Base-by-base conservation (phyloP, 2,113 vertebrate species). In the Toxotes chatareus region DNA sequence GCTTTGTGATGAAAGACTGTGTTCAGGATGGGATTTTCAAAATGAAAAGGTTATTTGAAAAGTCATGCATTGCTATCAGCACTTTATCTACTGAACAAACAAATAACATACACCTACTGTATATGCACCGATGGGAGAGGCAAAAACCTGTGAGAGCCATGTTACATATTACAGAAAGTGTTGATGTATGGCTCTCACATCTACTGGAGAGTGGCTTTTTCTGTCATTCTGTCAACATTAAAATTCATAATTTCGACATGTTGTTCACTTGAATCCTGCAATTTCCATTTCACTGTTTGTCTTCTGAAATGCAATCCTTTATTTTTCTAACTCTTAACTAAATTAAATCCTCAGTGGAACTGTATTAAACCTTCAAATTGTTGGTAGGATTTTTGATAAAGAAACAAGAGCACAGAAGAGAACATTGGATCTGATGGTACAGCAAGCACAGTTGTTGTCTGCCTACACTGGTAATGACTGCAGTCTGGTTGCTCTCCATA, bases 1-100 rank as follows among this genome's bases (percentile, higher is more conserved):
- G 85, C 86, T 87, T 83, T 80, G 80, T 85, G 64, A 79, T 85
- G 85, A 87, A 82, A 85, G 84, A 42, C 79, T 78, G 55, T 63
- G 69, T 42, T 73, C 57, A 70, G 56, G 14, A 70, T 49, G 73
- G 53, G 70, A 31, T 78, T 85, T 75, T 63, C 12, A 71, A 73
- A 83, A 81, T 83, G 60, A 34, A 76, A 88, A 84, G 64, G 83
- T 79, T 78, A 67, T 63, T 73, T n/a, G 31, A 71, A 66, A 71
- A 81, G 59, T 66, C 23, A 27, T 40, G 62, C 42, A 49, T 53
- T 46, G 34, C 34, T 79, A 59, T 79, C n/a, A 42, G 47, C 27
- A 27, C 27, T 27, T 27, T 27, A 27, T 27, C 27, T 27, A 27
- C 60, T 63, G n/a, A 64, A 47, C 38, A 81, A 78, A 57, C 42